Base-by-base conservation (phyloP, 2,888 invertebrate species). In the Melinopterus prodromus region DNA sequence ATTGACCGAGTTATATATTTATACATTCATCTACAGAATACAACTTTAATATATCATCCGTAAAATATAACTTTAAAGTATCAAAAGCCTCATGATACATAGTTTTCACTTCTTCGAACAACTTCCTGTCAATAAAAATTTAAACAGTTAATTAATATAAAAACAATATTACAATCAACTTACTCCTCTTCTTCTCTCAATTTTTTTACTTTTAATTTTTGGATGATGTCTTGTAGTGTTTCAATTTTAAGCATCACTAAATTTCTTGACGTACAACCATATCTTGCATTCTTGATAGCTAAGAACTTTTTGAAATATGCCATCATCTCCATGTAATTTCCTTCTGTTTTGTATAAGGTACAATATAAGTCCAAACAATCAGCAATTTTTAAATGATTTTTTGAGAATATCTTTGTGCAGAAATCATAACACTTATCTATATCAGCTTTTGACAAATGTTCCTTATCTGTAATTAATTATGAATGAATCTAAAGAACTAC, bases 351-450 rank as follows among this genome's bases (percentile, higher is more conserved):
- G 88, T 7, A 79, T 70, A 6, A 91, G 90, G 84, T 91, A 83
- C 90, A 89, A 78, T 91, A 93, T 69, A 93, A 86, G 70, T 90
- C 87, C 75, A 87, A 87, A 81, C 87, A 86, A 77, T 87, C 86
- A 81, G 87, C 86, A 72, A 92, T 87, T 81, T 91, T 89, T 79
- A 89, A 89, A 85, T 93, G 91, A 84, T 91, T 88, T 84, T 90
- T 89, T 83, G 91, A 91, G 71, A 93, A 87, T 71, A 90, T 86
- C 81, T 89, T 88, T 82, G 89, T 87, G 78, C 91, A 86, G 53
- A 91, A 86, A 81, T 87, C 86, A 80, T 91, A 87, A 86, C 91
- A 90, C 82, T 88, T 86, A 77, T 89, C 85, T 69, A 92, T 86
- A 74, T 87, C 86, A 77, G 88, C 84, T 53, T 91, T 81, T n/a